A percentile compares a stretch with the other conserved stretches of the same genome.
Evolutionary conservation across 2,888 invertebrate genomes (phyloP).

Genomic region (Oscheius sp.): DNA sequence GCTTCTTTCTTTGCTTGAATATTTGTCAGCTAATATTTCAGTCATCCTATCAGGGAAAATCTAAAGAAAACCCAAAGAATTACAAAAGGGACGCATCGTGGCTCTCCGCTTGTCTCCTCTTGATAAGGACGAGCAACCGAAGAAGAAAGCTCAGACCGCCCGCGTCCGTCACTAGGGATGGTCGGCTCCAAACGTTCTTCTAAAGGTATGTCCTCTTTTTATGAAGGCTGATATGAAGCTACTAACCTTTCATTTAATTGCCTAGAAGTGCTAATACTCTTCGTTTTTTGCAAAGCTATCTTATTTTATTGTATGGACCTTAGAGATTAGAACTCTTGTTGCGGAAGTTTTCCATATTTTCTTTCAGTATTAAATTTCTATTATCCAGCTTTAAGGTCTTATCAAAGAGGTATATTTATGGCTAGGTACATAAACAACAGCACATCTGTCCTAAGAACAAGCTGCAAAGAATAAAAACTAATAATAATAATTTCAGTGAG

Average conservation of each 20-base stretch:
- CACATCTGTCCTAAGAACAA: neutral
- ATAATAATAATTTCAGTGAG: conserved; percentile 21
- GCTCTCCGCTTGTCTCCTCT: conserved; percentile 25
- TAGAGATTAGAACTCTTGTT: too few relatives aligned
- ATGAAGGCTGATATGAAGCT: neutral
- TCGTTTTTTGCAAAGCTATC: too few relatives aligned
- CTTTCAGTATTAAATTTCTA: too few relatives aligned
- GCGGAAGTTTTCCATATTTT: too few relatives aligned
- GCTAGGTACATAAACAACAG: too few relatives aligned
- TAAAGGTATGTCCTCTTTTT: conserved; percentile 19
- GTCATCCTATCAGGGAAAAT: neutral
- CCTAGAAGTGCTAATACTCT: too few relatives aligned
- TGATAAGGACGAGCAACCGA: conserved; percentile 32
- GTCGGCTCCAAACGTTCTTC: conserved; percentile 27
- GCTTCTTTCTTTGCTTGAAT: too few relatives aligned
- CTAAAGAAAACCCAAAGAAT: conserved; percentile 23
- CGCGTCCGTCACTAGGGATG: conserved; percentile 27
- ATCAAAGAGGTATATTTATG: neutral
- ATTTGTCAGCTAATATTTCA: neutral
- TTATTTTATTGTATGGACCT: neutral
- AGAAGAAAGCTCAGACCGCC: conserved; percentile 30
- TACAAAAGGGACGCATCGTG: conserved; percentile 33
- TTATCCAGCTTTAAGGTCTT: neutral
- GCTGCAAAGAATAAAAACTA: neutral
- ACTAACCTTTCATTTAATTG: too few relatives aligned